Base-by-base conservation (phyloP, 1,140 invertebrate species). In the Drosophila nikananu region DNA sequence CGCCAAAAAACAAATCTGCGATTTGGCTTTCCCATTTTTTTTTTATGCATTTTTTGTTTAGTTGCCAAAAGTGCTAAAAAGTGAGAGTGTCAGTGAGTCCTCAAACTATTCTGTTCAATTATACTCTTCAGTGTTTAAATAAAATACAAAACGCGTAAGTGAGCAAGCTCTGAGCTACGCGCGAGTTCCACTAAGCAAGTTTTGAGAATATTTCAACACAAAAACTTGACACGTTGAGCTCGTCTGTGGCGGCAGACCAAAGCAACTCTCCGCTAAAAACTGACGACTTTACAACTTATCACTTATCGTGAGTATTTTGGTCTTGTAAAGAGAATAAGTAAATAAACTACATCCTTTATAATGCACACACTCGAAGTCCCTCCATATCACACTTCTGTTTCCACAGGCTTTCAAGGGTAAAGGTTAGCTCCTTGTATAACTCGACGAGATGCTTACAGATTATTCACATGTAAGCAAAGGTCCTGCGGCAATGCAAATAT, bases 171-270 rank as follows among this genome's bases (percentile, higher is more conserved):
- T 79, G 83, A 62, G 52, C 42, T 70, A 84, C 86, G 74, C 19
- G 37, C 78, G 84, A 89, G 84, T 89, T 89, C 84, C 81, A 89
- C 84, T 81, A 89, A 72, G 83, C 84, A 89, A 90, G 84, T 89
- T 89, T 89, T 89, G 81, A 78, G 84, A 77, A 46, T 65, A 66
- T 87, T 81, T 72, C 49, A 79, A 75, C 27, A 49, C 74, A 73
- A 89, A 89, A 89, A 89, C 84, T 89, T 89, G 84, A 89, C 84
- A 90, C 86, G 84, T 89, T 89, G 84, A 89, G 86, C 84, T 89
- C 84, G 86, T 81, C 23, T 39, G 84, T 89, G 81, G 51, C 15
- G 54, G 1, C 54, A 57, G 54, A 39, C 21, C 0, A 12, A 39
- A 4, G 21, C 54, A 57, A 57, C 54, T 39, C 9, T 25, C 5